Base-by-base conservation (phyloP, 1,140 invertebrate genomes). In the Heterodera carotae region DNA sequence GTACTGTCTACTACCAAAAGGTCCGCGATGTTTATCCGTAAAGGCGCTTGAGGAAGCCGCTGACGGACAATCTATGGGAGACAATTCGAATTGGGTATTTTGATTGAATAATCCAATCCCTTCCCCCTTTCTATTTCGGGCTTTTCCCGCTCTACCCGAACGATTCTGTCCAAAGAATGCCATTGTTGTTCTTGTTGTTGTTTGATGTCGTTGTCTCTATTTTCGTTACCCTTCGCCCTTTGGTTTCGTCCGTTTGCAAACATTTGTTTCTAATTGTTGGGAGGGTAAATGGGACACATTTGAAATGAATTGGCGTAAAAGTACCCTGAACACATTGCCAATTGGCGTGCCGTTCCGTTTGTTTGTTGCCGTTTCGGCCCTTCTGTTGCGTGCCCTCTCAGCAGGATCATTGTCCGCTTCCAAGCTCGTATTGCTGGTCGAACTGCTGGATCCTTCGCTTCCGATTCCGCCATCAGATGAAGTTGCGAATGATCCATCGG, bases 1-100 rank as follows among this genome's bases (percentile, higher is more conserved):
- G 70, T 84, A 8, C 60, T 53, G 31, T 33, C 69, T 31, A 67
- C 72, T 29, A 79, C 76, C 25, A 60, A 68, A n/a, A 85, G 81
- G 27, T 83, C 82, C 27, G 81, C 76, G 39, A 77, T 72, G 29
- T 62, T 78, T 18, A 82, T 60, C 22, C 67, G 67, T 22, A 7
- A 27, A n/a, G 36, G 33, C 56, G 31, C 60, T 75, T 77, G 59
- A n/a, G 71, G 48, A 18, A 78, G 2, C 68, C 33, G 6, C 34
- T 39, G 62, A 53, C 25, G 43, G 36, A 15, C 77, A 22, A 29
- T 29, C 53, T 79, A 31, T 29, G 31, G 27, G 36, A 53, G n/a
- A 10, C 36, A 66, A 29, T 36, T 25, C 39, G 18, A 75, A 36
- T 2, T 43, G n/a, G n/a, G n/a, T n/a, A n/a, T n/a, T n/a, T n/a